Base-by-base conservation (phyloP, 2,888 invertebrate species). In the Acrobasis consociella region DNA sequence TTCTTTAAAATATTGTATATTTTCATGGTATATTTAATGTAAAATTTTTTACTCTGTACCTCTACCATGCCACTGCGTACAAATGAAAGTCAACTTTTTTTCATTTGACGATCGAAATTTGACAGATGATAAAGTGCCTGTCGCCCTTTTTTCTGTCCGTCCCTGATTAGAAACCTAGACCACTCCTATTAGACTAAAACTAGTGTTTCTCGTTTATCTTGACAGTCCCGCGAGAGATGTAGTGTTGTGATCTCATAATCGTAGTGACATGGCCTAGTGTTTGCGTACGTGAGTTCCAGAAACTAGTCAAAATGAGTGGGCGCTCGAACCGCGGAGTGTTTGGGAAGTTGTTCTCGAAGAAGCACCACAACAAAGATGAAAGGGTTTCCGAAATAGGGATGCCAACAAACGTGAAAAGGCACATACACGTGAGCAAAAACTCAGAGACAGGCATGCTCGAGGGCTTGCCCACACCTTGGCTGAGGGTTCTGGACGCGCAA, bases 381-480 rank as follows among this genome's bases (percentile, higher is more conserved):
- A 83, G 93, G 46, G 94, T 94, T 2, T 94, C 94, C 3, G 94
- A 95, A 69, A 97, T 98, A 67, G 97, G 97, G 2, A 93, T 94
- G 72, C 98, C 98, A 1, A 97, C 97, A 10, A 96, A 97, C 79
- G 97, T 98, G 16, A 95, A 95, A 69, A 96, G 97, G 75, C 94
- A 97, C 75, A 95, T 98, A 76, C 98, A 98, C 85, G 98, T 98
- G 31, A 96, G 95, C 70, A 96, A 96, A 76, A 97, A 98, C 83
- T 94, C 94, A 9, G 93, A 95, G 72, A 97, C 97, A 0, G 98
- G 98, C 0, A 94, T 95, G 82, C 89, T 98, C 72, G 96, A 96
- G 74, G 98, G 98, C 0, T 90, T 99, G 53, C 98, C 98, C 0
- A 93, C 95, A 42, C 94, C 97, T 38, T 98, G 98, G 98, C 89